Conservation (phyloP, 2,113 vertebrate genomes). For the Pleuronectes platessa region DNA sequence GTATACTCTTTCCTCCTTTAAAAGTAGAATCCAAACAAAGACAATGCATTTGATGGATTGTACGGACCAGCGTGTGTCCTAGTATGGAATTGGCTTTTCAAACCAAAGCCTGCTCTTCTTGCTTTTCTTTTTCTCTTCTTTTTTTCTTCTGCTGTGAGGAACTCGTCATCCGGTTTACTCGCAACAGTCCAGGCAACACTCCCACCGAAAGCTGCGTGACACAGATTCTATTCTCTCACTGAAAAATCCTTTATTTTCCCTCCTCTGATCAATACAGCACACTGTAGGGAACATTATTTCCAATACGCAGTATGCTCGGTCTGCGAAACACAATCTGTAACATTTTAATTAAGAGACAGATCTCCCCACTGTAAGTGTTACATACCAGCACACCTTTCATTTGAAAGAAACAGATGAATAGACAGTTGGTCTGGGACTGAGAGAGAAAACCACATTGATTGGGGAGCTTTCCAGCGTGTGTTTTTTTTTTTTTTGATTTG, state of each 20-base stretch:
- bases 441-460: conserved; percentile 80
- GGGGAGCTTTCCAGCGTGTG: conserved; percentile 77
- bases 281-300: conserved; percentile 65
- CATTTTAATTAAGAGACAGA: conserved; percentile 76
- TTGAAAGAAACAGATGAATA: conserved; percentile 81
- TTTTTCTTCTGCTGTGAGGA: neutral
- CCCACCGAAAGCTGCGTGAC: conserved; percentile 31
- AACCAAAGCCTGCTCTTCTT: conserved; percentile 35
- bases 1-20: conserved; percentile 69
- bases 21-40: conserved; percentile 77
- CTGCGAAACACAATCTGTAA: conserved; percentile 74
- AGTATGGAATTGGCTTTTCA: conserved; percentile 58
- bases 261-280: conserved; percentile 64
- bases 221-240: conserved; percentile 45
- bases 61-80: conserved; percentile 41
- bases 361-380: conserved; percentile 68
- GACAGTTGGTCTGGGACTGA: conserved; percentile 81
- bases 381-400: conserved; percentile 79
- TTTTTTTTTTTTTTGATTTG: conserved; percentile 74
- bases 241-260: conserved; percentile 57
- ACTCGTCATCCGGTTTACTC: conserved; percentile 36
- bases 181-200: conserved; percentile 27
- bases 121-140: neutral
- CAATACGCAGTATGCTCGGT: conserved; percentile 65
- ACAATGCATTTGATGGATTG: conserved; percentile 62